Evolutionary conservation across 2,888 invertebrate genomes (phyloP), one percentile per base, ranked within the genome.

Genomic region (Nebria brevicollis): DNA sequence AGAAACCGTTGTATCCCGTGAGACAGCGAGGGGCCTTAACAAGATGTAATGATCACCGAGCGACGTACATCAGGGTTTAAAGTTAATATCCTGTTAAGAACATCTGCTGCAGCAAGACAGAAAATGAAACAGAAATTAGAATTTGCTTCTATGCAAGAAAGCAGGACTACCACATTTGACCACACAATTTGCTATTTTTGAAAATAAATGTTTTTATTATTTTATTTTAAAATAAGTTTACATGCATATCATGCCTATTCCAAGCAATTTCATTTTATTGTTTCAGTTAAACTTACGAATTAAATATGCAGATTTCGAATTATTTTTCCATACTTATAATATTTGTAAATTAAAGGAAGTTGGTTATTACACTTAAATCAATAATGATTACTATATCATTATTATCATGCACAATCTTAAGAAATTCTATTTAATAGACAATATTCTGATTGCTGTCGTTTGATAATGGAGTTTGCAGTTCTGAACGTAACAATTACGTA

Each of bases 81-180:
- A 77, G 54, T 77, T 77, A 77, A 77, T 77, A 77, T 77, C 77
- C 65, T 77, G 72, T 77, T 77, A 54, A 77, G 72, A 54, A 41
- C 77, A 77, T 77, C 77, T 77, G 72, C n/a, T 72, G 43, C 70
- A 66, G 74, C 54, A 54, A 13, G 11, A 54, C 54, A 54, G 13
- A 13, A 54, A 13, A 54, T 13, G 54, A 11, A 8, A 13, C 54
- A 54, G 54, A 54, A 54, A 54, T 11, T 54, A 11, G 54, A 54
- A 13, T 54, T 3, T 54, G 54, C 34, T 34, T 34, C 34, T 34
- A 34, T 34, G 2, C 5, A 34, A 5, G 34, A 5, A 34, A 34
- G 34, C 34, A 34, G 4, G 34, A 34, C 34, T 34, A 34, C 5
- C 34, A 4, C 5, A 34, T 34, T 5, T 34, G 34, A 34, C 34